Evolutionary conservation across 2,797 vertebrate genomes (phyloP).

Genomic region (Anisognathus igniventris): DNA sequence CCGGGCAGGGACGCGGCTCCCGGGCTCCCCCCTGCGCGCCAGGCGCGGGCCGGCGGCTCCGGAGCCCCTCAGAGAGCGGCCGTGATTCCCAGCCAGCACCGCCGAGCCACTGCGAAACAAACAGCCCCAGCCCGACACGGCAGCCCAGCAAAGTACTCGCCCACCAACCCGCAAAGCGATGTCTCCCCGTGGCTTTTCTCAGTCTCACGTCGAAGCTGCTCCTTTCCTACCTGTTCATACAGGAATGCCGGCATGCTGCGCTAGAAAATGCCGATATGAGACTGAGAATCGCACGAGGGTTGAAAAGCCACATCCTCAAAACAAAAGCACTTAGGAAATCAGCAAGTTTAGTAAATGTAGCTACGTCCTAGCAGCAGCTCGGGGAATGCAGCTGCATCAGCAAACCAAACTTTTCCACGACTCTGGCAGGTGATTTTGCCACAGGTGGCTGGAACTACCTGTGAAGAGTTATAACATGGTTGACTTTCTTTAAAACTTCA

Average conservation of each 20-base stretch:
- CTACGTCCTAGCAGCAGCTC: background rate
- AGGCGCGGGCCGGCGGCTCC: background rate
- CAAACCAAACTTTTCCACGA: background rate
- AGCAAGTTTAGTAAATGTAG: background rate
- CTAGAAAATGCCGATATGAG: background rate
- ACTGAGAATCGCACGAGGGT: background rate
- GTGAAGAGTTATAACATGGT: fast-evolving
- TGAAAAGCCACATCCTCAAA: background rate
- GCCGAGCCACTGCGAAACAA: fast-evolving
- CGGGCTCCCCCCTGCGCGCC: background rate
- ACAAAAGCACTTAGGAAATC: background rate
- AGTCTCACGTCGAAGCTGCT: background rate
- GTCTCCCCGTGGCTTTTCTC: background rate
- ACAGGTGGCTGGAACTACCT: background rate
- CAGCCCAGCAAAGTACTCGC: no score
- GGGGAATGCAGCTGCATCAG: background rate
- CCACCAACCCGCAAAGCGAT: fast-evolving
- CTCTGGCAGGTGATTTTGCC: background rate
- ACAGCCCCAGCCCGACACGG: no score
- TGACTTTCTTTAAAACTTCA: background rate
- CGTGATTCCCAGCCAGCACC: background rate
- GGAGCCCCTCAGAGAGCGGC: background rate
- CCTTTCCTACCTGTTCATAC: fast-evolving
- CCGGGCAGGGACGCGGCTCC: background rate
- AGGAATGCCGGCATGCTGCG: background rate